Percentiles rank a stretch among this genome's conserved stretches.
These are phyloP conservation scores for Acromyrmex echinatior DNA, from an alignment of 1,140 invertebrate species.

Conservation along the genomic window DNA sequence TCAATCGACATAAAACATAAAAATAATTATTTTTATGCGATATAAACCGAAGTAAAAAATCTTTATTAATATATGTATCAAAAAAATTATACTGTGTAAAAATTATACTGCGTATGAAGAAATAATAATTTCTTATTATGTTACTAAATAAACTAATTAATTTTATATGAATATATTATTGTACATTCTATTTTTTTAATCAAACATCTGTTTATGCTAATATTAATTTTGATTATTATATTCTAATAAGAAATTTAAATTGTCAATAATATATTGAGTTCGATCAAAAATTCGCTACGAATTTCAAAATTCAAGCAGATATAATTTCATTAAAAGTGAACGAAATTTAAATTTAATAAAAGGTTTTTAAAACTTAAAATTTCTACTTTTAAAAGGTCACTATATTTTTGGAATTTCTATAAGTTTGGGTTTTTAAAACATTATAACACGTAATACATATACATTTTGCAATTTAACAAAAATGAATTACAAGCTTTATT, in stretches of 20 bases:
- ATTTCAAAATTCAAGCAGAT: too few species aligned
- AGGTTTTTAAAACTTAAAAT: too few species aligned
- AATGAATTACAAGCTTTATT: not conserved
- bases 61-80: not conserved
- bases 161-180: not conserved
- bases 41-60: not conserved
- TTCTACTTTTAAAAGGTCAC: too few species aligned
- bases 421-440: not conserved
- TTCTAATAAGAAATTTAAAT: slow-evolving; percentile 18
- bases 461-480: not conserved
- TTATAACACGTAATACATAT: not conserved
- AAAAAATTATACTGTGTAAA: not conserved
- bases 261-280: not conserved
- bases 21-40: not conserved
- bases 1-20: not conserved
- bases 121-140: not conserved
- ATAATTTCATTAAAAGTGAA: too few species aligned
- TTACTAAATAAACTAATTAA: not conserved
- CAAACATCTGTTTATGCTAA: not conserved
- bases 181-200: not conserved
- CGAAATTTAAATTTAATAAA: too few species aligned
- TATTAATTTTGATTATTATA: not conserved
- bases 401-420: too few species aligned
- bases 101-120: too few species aligned
- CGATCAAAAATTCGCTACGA: too few species aligned